A percentile compares a stretch with the other conserved stretches of the same genome.
These are phyloP conservation scores for Spermophilus dauricus DNA, from an alignment of 2,113 vertebrate genomes.

Conservation along the genomic window DNA sequence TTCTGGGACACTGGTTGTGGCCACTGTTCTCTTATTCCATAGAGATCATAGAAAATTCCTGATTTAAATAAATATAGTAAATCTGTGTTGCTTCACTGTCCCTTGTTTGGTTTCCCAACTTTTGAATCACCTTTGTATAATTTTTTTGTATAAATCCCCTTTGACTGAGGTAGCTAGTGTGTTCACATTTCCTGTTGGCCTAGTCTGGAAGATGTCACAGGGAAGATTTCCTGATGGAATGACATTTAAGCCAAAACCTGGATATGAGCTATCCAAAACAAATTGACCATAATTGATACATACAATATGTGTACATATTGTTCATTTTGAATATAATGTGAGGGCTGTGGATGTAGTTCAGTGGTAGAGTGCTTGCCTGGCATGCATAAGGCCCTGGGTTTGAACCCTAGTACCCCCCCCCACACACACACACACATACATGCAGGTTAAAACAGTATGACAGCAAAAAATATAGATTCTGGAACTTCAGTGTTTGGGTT, in stretches of 20 bases:
- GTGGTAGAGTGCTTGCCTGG: too few relatives aligned
- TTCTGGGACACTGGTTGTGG: neutral
- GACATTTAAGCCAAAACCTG: neutral
- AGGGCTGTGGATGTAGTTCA: neutral
- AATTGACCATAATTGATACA: neutral
- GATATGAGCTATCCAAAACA: neutral
- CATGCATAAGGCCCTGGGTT: too few relatives aligned
- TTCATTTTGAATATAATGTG: slow-evolving; percentile 2
- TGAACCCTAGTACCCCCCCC: too few relatives aligned
- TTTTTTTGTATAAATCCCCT: neutral
- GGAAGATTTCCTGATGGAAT: neutral
- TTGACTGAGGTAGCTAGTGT: neutral
- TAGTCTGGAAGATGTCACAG: neutral
- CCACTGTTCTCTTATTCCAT: neutral
- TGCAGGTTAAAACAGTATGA: neutral
- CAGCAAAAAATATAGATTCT: neutral
- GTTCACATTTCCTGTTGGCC: neutral
- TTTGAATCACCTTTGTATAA: neutral
- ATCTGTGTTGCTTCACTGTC: neutral
- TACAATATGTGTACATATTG: neutral
- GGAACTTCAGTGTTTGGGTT: neutral
- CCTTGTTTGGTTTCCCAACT: neutral
- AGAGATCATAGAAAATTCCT: neutral
- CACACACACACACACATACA: too few relatives aligned
- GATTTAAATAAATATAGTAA: neutral